Evolutionary conservation across 2,797 vertebrate genomes (phyloP).

Genomic region (Tragopan temminckii): DNA sequence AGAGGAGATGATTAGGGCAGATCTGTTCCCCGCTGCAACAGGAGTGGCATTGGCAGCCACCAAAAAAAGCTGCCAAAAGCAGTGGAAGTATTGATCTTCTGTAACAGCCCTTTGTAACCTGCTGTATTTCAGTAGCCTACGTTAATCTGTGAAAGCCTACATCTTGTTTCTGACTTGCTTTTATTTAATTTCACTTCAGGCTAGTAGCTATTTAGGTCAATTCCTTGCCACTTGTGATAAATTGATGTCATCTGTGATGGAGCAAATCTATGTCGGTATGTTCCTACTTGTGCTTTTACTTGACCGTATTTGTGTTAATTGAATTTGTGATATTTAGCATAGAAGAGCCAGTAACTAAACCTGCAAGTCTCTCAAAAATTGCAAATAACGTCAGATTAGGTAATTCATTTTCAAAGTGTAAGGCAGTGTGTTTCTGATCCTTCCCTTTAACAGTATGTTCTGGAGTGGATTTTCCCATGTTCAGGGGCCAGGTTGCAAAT

Average conservation of each 20-base stretch:
- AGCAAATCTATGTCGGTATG: background rate
- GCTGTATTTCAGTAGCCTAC: background rate
- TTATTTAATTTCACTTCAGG: slow-evolving; percentile 47
- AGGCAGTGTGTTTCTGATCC: background rate
- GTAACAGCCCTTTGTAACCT: background rate
- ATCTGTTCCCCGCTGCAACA: background rate
- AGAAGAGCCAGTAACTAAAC: background rate
- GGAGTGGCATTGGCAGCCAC: background rate
- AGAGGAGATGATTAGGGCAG: background rate
- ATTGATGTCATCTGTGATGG: background rate
- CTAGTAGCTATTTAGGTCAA: slow-evolving; percentile 7
- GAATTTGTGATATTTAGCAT: background rate
- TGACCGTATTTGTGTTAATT: background rate
- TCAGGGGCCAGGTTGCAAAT: slow-evolving; percentile 46
- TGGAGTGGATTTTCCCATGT: background rate
- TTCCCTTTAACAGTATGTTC: background rate
- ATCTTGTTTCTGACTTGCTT: slow-evolving; percentile 10
- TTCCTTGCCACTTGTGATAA: slow-evolving; percentile 26
- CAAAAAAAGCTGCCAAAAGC: background rate
- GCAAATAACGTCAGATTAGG: background rate
- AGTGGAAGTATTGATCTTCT: slow-evolving; percentile 18
- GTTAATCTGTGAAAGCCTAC: slow-evolving; percentile 24
- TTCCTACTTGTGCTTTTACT: background rate
- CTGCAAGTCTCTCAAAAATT: background rate
- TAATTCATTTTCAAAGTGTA: background rate